Percentiles rank a stretch among this genome's conserved stretches.
phyloP scores from a whole-genome alignment of 2,888 invertebrate species.

The Junonia oenone region DNA sequence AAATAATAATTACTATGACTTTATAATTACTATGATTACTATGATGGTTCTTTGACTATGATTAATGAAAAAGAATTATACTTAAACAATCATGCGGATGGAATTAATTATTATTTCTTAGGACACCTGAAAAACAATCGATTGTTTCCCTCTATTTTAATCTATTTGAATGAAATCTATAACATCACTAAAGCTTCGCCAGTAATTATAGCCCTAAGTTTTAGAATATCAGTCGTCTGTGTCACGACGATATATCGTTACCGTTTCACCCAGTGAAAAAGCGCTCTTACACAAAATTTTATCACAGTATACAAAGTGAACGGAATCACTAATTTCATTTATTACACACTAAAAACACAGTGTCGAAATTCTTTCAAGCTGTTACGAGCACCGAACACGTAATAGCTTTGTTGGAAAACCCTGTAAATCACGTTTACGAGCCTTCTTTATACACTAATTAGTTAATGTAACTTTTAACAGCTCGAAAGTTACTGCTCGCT shows the following conservation, averaged over 20 bases:
- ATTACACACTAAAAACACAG: slow-evolving; percentile 2
- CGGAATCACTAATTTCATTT: neutral
- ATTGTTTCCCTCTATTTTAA: too few species aligned
- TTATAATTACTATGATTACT: too few species aligned
- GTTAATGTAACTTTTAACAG: slow-evolving; percentile 24
- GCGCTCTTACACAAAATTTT: neutral
- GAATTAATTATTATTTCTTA: too few species aligned
- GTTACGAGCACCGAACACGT: neutral
- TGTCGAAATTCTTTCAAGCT: slow-evolving; percentile 2
- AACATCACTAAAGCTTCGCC: too few species aligned
- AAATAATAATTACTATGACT: too few species aligned
- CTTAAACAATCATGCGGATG: too few species aligned
- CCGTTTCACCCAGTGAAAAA: neutral
- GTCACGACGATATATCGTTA: neutral
- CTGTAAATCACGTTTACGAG: slow-evolving; percentile 27
- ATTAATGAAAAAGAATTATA: too few species aligned
- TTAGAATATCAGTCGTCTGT: too few species aligned
- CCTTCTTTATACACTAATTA: slow-evolving; percentile 29
- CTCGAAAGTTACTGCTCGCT: neutral
- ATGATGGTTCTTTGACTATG: too few species aligned
- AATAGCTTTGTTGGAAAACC: neutral
- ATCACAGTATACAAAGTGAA: neutral
- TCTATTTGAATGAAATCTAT: too few species aligned
- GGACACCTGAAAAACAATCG: too few species aligned
- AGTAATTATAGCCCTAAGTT: too few species aligned